phyloP scores from a whole-genome alignment of 2,113 vertebrate genomes.

The Chelonoidis abingdonii region DNA sequence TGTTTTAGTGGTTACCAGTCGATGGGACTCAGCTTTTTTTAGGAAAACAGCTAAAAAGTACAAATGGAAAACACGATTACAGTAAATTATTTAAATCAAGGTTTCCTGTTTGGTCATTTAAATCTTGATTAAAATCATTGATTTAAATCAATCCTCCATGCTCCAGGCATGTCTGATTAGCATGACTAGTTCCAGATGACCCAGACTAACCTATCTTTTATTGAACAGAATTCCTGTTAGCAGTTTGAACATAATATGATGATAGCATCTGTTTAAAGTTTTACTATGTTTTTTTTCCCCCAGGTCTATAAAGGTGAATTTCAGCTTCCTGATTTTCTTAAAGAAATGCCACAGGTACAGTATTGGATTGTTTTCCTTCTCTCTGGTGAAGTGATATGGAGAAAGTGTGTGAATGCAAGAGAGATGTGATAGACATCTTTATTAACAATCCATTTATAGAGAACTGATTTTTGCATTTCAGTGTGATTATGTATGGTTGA shows the following conservation, averaged over 20 bases:
- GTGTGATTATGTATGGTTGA: not conserved
- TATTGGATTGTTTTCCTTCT: constrained; percentile 31
- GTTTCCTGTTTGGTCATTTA: not conserved
- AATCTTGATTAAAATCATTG: not conserved
- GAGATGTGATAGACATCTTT: not conserved
- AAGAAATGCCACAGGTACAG: constrained; percentile 94
- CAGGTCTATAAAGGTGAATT: constrained; percentile 99
- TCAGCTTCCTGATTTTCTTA: constrained; percentile 97
- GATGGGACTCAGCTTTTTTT: not conserved
- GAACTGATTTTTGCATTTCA: not conserved
- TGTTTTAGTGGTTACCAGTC: not conserved
- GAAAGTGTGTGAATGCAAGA: not conserved
- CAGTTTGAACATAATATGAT: not conserved
- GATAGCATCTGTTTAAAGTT: not conserved
- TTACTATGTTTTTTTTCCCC: constrained; percentile 78
- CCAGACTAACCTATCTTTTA: not conserved
- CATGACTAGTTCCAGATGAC: not conserved
- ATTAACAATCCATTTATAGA: not conserved
- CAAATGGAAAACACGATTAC: not conserved
- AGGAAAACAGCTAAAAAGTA: not conserved
- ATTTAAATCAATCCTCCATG: not conserved
- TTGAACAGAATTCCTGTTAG: not conserved
- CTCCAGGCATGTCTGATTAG: not conserved
- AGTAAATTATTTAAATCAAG: not conserved
- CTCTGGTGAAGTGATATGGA: not conserved